A percentile compares a stretch with the other conserved stretches of the same genome.
phyloP scores from a whole-genome alignment of 1,140 invertebrate genomes.

The Monomorium pharaonis region DNA sequence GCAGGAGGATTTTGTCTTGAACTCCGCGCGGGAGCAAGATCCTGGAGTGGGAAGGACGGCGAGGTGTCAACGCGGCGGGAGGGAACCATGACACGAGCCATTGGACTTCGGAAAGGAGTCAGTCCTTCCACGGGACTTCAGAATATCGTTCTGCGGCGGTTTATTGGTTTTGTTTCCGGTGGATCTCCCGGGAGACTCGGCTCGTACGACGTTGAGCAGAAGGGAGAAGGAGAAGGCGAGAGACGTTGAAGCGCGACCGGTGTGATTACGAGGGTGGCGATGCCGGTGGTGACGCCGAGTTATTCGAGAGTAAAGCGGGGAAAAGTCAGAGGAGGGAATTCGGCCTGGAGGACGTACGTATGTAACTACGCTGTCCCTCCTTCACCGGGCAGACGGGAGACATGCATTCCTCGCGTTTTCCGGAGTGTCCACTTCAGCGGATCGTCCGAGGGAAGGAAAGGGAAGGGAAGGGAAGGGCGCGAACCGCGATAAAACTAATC shows the following conservation, averaged over 20 bases:
- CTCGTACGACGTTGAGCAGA: background rate
- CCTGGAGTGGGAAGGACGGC: background rate
- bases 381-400: slow-evolving; percentile 54
- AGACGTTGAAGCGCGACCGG: slow-evolving; percentile 53
- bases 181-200: slow-evolving; percentile 24
- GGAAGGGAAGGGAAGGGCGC: slow-evolving; percentile 41
- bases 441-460: slow-evolving; percentile 43
- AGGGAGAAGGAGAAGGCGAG: background rate
- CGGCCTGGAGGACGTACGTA: slow-evolving; percentile 63
- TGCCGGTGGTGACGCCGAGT: slow-evolving; percentile 73
- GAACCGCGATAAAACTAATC: slow-evolving; percentile 73
- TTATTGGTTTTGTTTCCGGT: slow-evolving; percentile 81
- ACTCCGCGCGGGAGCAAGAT: slow-evolving; percentile 30
- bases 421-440: slow-evolving; percentile 70
- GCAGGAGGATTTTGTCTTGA: slow-evolving; percentile 79
- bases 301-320: slow-evolving; percentile 71
- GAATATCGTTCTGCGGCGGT: slow-evolving; percentile 72
- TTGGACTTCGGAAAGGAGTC: slow-evolving; percentile 70
- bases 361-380: slow-evolving; percentile 62
- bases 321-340: slow-evolving; percentile 69
- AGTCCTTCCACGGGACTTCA: slow-evolving; percentile 65
- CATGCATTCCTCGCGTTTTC: slow-evolving; percentile 78
- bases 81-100: slow-evolving; percentile 66
- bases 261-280: slow-evolving; percentile 71
- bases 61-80: slow-evolving; percentile 56